phyloP scores from a whole-genome alignment of 2,113 vertebrate species.

The Penelope pileata region DNA sequence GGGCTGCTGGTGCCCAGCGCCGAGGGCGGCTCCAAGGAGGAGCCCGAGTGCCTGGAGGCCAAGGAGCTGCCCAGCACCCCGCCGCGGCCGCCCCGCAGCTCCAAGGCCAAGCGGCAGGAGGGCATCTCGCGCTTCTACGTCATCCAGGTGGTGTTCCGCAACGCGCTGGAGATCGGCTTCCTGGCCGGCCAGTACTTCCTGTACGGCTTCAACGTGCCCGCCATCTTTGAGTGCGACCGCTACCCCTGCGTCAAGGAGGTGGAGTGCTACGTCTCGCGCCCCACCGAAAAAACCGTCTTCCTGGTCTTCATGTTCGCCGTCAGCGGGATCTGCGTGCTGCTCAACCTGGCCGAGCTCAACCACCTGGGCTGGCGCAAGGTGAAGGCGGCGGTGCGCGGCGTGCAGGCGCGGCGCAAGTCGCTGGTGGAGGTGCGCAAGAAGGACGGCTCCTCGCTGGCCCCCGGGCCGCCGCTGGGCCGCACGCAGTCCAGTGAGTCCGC shows the following conservation, averaged over 20 bases:
- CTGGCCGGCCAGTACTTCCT: constrained; percentile 88
- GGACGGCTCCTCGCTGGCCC: constrained; percentile 78
- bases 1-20: constrained; percentile 81
- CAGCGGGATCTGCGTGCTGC: constrained; percentile 89
- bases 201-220: constrained; percentile 87
- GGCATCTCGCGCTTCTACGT: constrained; percentile 90
- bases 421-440: constrained; percentile 83
- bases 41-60: constrained; percentile 80
- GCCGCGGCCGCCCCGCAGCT: constrained; percentile 75
- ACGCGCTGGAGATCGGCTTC: constrained; percentile 89
- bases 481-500: constrained; percentile 76
- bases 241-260: constrained; percentile 91
- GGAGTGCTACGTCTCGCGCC: constrained; percentile 90
- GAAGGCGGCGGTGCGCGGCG: constrained; percentile 84
- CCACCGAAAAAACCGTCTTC: constrained; percentile 90
- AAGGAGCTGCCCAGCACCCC: constrained; percentile 83
- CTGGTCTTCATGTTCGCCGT: constrained; percentile 93
- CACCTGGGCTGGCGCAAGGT: constrained; percentile 91
- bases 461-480: constrained; percentile 82
- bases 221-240: constrained; percentile 86
- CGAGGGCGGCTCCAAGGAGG: constrained; percentile 77
- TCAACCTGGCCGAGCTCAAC: constrained; percentile 92
- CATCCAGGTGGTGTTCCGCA: constrained; percentile 91
- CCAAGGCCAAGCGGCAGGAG: constrained; percentile 82
- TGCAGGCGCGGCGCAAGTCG: constrained; percentile 84